Evolutionary conservation across 2,888 invertebrate species (phyloP), one percentile per base, ranked within the genome.

Genomic region (Augiades crinisus): DNA sequence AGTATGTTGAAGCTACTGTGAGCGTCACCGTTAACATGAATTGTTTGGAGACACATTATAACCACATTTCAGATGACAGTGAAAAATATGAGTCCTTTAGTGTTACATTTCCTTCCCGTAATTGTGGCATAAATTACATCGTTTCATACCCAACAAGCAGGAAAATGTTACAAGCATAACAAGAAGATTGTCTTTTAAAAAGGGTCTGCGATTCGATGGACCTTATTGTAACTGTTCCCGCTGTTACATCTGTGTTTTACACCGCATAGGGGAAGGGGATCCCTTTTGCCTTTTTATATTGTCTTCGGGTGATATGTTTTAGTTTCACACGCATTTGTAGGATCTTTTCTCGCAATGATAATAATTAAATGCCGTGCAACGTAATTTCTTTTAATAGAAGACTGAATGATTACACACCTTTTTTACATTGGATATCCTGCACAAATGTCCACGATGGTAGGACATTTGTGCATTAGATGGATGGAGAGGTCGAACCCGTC

Each of bases 181-280:
- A 60, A 8, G 62, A 63, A 62, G 57, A 60, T 58, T 59, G 62
- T 59, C 58, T 51, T 47, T 52, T 54, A 57, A 60, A 65, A 64
- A 60, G 61, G 66, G 59, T 57, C 60, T 59, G 53, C 58, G 56
- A 62, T 56, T 58, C 60, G 51, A 64, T 63, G 61, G 63, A 61
- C 59, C 62, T 61, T 64, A 65, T 60, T 62, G 62, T 61, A 61
- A 61, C 60, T 58, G 59, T 55, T 56, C 19, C 58, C 59, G 50
- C 55, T 46, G 59, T 59, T 62, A 55, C 60, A 65, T 61, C 56
- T 60, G 54, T 59, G 59, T 70, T 70, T 70, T 65, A 67, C 60
- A 63, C 60, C 60, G 56, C 54, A 55, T 58, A 62, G 62, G 62
- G 63, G 62, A 61, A 59, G 61, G 45, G 55, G 60, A 61, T 59